Base-by-base conservation (phyloP, 2,113 vertebrate genomes). In the Henicopernis longicauda region DNA sequence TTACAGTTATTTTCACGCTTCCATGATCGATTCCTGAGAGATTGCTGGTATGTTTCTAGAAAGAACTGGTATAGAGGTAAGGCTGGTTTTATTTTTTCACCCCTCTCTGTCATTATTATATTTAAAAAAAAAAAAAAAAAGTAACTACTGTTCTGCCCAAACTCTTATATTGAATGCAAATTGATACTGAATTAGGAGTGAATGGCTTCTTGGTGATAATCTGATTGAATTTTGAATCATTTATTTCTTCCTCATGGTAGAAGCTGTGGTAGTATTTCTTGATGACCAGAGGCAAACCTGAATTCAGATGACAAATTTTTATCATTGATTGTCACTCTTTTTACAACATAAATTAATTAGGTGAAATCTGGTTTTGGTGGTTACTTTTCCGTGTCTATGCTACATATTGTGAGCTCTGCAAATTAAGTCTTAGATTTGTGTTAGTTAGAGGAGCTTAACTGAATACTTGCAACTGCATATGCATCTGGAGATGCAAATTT, bases 21-120 rank as follows among this genome's bases (percentile, higher is more conserved):
- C 67, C 79, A 95, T 65, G 89, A 94, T 73, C 89, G 89, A 67
- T 61, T 86, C 38, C 70, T 89, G 72, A 97, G 95, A 44, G 96
- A 98, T 34, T 98, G 98, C 71, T 94, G 95, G 78, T 97, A 96
- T 58, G 92, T 98, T 76, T 98, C 98, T 70, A 94, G 95, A 87
- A 97, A 89, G 77, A 96, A n/a, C 78, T 98, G 98, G 98, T 67
- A 98, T 67, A 92, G 89, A 76, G 98, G 98, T 98, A 98, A 95
- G 78, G 11, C 65, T 73, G 14, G 17, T 89, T 82, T 62, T 40
- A n/a, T 54, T 82, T 77, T 40, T 82, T 71, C 22, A 82, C 6
- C 6, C 10, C 17, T 52, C 2, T 57, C 25, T 74, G 16, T 58
- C 31, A 34, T 54, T 77, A 31, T 40, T 90, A 16, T 45, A 20